Evolutionary conservation across 2,888 invertebrate genomes (phyloP).

Genomic region (Meloe dianella): DNA sequence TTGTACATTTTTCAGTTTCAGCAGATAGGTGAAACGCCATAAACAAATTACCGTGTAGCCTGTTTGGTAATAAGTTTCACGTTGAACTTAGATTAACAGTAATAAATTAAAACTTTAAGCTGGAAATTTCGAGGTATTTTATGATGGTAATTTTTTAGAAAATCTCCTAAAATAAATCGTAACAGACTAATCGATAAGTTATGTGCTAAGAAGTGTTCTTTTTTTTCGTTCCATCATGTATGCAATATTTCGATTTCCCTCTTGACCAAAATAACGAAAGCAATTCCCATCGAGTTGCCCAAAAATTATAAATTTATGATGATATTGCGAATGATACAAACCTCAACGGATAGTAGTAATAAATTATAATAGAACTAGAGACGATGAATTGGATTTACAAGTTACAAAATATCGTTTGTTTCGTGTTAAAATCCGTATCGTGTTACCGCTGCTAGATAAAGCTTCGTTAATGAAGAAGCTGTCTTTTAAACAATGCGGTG

Average conservation of each 20-base stretch:
- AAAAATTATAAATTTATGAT: background rate
- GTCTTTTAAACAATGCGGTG: background rate
- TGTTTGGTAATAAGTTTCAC: slow-evolving; percentile 3
- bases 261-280: background rate
- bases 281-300: no score
- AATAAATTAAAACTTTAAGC: slow-evolving; percentile 3
- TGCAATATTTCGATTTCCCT: background rate
- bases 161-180: no score
- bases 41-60: background rate
- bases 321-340: background rate
- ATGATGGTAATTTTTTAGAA: background rate
- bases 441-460: background rate
- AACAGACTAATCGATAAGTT: background rate
- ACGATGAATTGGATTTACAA: background rate
- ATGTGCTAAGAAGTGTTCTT: background rate
- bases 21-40: background rate
- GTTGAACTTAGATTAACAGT: background rate
- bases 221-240: background rate
- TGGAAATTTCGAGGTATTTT: background rate
- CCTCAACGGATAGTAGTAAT: background rate
- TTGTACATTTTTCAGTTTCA: background rate
- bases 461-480: background rate
- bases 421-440: background rate
- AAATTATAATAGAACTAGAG: background rate
- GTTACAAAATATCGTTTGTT: background rate